These are phyloP conservation scores for Fregetta grallaria DNA, from an alignment of 2,113 vertebrate species.

Conservation along the genomic window DNA sequence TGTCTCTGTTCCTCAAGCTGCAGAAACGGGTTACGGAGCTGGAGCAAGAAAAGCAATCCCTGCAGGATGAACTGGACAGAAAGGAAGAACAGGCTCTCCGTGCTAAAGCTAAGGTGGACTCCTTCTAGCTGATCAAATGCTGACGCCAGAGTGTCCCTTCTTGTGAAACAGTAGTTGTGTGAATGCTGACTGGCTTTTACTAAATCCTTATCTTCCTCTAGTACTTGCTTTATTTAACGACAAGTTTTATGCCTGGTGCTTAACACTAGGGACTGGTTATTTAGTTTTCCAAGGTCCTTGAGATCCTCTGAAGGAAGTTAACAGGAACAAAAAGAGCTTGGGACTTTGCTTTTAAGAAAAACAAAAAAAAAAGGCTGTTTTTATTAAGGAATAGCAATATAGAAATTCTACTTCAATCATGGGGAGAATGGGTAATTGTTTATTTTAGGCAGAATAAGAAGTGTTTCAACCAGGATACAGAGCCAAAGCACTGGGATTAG, in stretches of 20 bases:
- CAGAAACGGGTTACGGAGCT: conserved; percentile 95
- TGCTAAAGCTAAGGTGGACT: conserved; percentile 86
- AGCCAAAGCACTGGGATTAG: background rate
- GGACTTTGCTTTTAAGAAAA: background rate
- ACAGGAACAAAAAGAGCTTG: background rate
- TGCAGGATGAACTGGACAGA: conserved; percentile 93
- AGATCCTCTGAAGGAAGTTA: background rate
- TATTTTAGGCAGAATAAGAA: background rate
- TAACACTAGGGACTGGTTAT: background rate
- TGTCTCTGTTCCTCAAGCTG: conserved; percentile 96
- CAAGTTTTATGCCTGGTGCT: background rate
- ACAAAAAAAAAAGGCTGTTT: background rate
- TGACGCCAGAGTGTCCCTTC: background rate
- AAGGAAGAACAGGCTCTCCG: conserved; percentile 92
- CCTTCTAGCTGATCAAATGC: background rate
- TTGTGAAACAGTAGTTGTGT: background rate
- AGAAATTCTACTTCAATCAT: background rate
- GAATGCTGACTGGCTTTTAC: conserved; percentile 5
- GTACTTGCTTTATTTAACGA: background rate
- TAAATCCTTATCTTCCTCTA: background rate
- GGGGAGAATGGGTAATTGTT: background rate
- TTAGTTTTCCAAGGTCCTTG: background rate
- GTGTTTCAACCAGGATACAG: background rate
- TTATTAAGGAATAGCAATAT: background rate
- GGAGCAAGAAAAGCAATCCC: conserved; percentile 93